phyloP scores from a whole-genome alignment of 2,113 vertebrate genomes.

The Symphodus melops region DNA sequence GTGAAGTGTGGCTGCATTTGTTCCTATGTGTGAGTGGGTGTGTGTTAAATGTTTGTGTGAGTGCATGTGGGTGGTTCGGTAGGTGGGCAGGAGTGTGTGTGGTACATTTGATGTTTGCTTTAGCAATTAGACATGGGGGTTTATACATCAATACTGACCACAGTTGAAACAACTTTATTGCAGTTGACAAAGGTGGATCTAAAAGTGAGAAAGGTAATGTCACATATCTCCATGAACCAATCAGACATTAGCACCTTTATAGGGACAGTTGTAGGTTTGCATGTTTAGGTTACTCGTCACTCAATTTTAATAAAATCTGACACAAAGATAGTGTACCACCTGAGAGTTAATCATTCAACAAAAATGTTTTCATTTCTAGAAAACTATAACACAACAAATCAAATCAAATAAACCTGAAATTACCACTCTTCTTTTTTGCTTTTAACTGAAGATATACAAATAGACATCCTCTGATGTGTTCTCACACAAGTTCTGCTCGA shows the following conservation, averaged over 20 bases:
- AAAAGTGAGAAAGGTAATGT: background rate
- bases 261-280: background rate
- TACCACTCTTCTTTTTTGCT: too few species aligned
- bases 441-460: background rate
- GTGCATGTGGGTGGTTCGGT: slow-evolving; percentile 16
- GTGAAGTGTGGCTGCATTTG: slow-evolving; percentile 41
- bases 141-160: background rate
- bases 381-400: background rate
- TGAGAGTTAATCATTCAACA: background rate
- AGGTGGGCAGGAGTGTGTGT: slow-evolving; percentile 20
- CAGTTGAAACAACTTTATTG: too few species aligned
- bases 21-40: background rate
- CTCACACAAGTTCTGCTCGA: background rate
- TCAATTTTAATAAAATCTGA: background rate
- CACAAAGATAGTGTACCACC: too few species aligned
- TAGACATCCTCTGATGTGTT: background rate
- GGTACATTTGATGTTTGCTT: background rate
- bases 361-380: background rate
- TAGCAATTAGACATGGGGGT: background rate
- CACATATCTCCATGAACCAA: background rate
- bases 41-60: background rate
- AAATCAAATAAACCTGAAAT: too few species aligned
- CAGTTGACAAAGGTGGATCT: too few species aligned
- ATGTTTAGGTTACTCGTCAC: background rate
- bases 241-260: background rate